These are phyloP conservation scores for Acromyrmex heyeri DNA, from an alignment of 1,140 invertebrate species.

Conservation along the genomic window DNA sequence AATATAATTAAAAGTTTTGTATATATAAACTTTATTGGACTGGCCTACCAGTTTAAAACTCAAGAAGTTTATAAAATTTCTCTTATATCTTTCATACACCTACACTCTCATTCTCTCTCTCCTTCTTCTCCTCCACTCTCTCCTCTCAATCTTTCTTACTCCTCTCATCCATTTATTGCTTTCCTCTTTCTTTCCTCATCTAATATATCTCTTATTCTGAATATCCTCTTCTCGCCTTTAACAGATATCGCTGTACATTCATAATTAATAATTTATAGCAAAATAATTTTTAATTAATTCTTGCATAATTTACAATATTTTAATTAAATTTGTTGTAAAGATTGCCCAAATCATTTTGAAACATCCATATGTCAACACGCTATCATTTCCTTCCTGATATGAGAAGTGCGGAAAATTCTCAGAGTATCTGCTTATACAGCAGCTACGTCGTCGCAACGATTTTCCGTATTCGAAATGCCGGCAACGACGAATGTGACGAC, in stretches of 20 bases:
- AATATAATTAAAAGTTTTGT: too few species aligned
- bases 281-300: neutral
- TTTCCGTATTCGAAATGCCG: constrained; percentile 57
- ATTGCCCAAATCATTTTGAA: neutral
- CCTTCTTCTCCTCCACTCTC: neutral
- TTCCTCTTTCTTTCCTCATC: too few species aligned
- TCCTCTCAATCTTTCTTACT: too few species aligned
- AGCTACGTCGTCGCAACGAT: constrained; percentile 23
- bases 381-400: neutral
- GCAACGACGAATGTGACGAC: constrained; percentile 39
- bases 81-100: too few species aligned
- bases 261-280: neutral
- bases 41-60: too few species aligned
- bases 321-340: neutral
- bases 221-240: neutral
- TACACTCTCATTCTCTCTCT: neutral
- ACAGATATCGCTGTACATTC: too few species aligned
- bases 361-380: neutral
- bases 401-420: neutral
- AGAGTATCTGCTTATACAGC: constrained; percentile 43
- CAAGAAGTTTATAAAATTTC: too few species aligned
- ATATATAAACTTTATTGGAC: too few species aligned
- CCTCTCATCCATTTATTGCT: too few species aligned
- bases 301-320: neutral
- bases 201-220: too few species aligned